phyloP scores from a whole-genome alignment of 2,888 invertebrate genomes.

The Drosophila silvestris region DNA sequence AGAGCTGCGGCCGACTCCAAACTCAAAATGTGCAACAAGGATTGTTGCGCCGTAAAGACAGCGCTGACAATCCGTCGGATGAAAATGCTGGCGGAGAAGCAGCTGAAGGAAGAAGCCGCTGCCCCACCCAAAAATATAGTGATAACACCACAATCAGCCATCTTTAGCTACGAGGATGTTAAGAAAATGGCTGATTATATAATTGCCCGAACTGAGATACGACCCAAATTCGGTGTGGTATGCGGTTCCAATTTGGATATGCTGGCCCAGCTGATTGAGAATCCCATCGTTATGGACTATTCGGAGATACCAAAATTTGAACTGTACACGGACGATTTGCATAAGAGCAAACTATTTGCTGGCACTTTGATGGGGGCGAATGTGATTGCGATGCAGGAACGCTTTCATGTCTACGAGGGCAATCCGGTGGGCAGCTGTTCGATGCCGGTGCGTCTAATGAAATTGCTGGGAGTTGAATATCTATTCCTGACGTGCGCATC shows the following conservation, averaged over 20 bases:
- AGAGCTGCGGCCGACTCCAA: background rate
- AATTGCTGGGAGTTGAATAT: conserved; percentile 94
- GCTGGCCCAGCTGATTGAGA: conserved; percentile 90
- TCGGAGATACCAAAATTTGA: conserved; percentile 97
- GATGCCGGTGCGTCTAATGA: conserved; percentile 98
- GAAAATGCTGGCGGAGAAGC: conserved; percentile 20
- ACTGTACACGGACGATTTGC: conserved; percentile 93
- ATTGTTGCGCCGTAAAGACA: conserved; percentile 59
- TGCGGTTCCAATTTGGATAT: conserved; percentile 94
- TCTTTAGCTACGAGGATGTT: conserved; percentile 91
- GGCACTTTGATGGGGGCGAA: conserved; percentile 92
- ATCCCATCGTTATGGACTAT: conserved; percentile 91
- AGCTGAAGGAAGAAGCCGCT: conserved; percentile 22
- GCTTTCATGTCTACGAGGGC: conserved; percentile 98
- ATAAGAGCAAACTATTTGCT: conserved; percentile 95
- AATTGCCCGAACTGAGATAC: conserved; percentile 88
- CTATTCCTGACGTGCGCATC: conserved; percentile 98
- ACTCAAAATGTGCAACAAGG: conserved; percentile 53
- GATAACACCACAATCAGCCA: conserved; percentile 39
- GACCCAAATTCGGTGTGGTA: conserved; percentile 95
- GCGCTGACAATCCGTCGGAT: conserved; percentile 44
- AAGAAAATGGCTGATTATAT: conserved; percentile 91
- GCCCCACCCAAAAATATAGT: conserved; percentile 30
- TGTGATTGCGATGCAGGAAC: conserved; percentile 97
- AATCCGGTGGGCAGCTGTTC: conserved; percentile 96